Base-by-base conservation (phyloP, 2,888 invertebrate genomes). In the Zootermopsis nevadensis region DNA sequence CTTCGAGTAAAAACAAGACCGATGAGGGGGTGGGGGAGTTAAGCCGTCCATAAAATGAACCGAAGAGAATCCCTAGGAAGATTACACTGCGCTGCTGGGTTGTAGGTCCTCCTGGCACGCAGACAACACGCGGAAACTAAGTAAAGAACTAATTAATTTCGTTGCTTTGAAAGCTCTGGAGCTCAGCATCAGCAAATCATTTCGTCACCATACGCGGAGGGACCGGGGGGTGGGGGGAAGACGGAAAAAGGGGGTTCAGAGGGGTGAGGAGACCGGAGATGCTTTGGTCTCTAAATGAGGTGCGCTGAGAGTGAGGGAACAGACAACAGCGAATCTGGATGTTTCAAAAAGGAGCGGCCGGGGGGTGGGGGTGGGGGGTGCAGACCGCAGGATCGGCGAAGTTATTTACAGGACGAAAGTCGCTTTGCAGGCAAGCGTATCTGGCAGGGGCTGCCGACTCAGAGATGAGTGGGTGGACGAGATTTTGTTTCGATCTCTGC, bases 111-210 rank as follows among this genome's bases (percentile, higher is more conserved):
- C n/a, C n/a, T n/a, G n/a, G n/a, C n/a, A n/a, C n/a, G 31, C 81
- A 69, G 35, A 69, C 69, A 80, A 69, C 66, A 69, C 30, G 72
- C 69, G 48, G 67, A 81, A 81, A 74, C 60, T 53, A 53, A 72
- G 74, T 76, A 76, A 82, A 82, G 76, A 82, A 74, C 76, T 82
- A 82, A 82, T 82, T 82, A 82, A 82, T 82, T 82, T 82, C 60
- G 82, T 82, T 82, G 82, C 82, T 76, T 82, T 76, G 35, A 82
- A 38, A 53, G 55, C 53, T 35, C n/a, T 33, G 53, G 76, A 53
- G 74, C 33, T 19, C 22, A 67, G 55, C 53, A 81, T 69, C 81
- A 74, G 55, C 82, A 66, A 79, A 82, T 82, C 55, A 82, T 80
- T 80, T 82, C 82, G 76, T 69, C 81, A 72, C 48, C 30, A 19